Evolutionary conservation across 1,140 invertebrate genomes (phyloP).

Genomic region (Pectinophora gossypiella): DNA sequence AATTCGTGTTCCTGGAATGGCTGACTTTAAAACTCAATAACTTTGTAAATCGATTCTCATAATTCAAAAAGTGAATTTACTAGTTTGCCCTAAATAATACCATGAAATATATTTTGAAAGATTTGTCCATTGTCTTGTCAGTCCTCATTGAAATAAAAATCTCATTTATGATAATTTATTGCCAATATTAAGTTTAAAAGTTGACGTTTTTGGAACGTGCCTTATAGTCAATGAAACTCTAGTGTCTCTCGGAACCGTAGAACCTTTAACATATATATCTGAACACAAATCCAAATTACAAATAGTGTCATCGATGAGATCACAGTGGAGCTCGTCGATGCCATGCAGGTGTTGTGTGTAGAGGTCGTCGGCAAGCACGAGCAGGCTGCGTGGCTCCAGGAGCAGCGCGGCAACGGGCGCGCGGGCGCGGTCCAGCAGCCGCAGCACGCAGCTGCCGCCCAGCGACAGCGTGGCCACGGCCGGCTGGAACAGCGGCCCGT

Average conservation of each 20-base stretch:
- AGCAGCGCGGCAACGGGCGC: conserved; percentile 76
- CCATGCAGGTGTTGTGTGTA: conserved; percentile 93
- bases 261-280: conserved; percentile 72
- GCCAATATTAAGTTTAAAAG: conserved; percentile 81
- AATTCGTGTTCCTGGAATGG: no score
- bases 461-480: conserved; percentile 94
- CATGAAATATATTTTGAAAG: no score
- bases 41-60: no score
- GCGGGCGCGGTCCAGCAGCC: conserved; percentile 82
- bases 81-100: no score
- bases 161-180: conserved; percentile 73
- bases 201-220: conserved; percentile 90
- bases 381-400: conserved; percentile 90
- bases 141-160: background rate
- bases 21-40: no score
- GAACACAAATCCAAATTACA: conserved; percentile 82
- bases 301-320: conserved; percentile 81
- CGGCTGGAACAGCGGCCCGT: conserved; percentile 95
- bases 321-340: conserved; percentile 86
- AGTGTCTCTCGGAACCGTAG: conserved; percentile 79
- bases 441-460: conserved; percentile 91
- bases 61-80: no score
- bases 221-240: conserved; percentile 95
- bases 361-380: conserved; percentile 89
- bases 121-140: no score